phyloP scores from a whole-genome alignment of 2,797 vertebrate genomes.

The Lepus oiostolus region DNA sequence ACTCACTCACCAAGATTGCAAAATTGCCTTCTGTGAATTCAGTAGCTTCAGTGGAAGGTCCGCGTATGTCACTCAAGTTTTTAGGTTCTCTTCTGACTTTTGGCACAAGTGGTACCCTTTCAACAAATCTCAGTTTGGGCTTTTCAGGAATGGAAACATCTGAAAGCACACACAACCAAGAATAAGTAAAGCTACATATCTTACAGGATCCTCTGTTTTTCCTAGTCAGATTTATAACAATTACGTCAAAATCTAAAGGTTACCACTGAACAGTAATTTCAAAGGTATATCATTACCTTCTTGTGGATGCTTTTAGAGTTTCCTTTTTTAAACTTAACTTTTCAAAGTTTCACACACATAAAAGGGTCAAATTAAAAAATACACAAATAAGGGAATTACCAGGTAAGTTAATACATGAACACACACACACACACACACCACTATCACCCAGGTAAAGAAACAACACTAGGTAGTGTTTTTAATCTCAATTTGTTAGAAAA shows the following conservation, averaged over 20 bases:
- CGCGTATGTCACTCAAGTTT: conserved; percentile 93
- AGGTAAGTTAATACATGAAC: not conserved
- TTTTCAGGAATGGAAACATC: conserved; percentile 90
- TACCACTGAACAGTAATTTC: not conserved
- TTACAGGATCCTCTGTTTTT: not conserved
- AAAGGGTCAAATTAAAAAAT: not conserved
- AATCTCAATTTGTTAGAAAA: conserved; percentile 5
- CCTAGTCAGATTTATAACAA: not conserved
- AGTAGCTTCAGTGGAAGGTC: conserved; percentile 90
- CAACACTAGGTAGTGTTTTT: not conserved
- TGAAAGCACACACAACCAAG: not conserved
- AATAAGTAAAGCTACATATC: not conserved
- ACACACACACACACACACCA: not conserved
- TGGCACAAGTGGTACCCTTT: conserved; percentile 93
- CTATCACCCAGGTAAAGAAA: not conserved
- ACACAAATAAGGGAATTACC: not conserved
- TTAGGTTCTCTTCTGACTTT: conserved; percentile 92
- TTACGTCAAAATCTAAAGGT: not conserved
- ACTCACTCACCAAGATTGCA: conserved; percentile 94
- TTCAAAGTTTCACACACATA: not conserved
- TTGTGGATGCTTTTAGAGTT: not conserved
- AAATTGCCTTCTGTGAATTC: conserved; percentile 92
- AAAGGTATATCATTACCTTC: not conserved
- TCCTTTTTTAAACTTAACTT: not conserved
- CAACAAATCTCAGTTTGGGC: conserved; percentile 93